Evolutionary conservation across 2,113 vertebrate species (phyloP), one percentile per base, ranked within the genome.

Genomic region (Heloderma charlesbogerti): DNA sequence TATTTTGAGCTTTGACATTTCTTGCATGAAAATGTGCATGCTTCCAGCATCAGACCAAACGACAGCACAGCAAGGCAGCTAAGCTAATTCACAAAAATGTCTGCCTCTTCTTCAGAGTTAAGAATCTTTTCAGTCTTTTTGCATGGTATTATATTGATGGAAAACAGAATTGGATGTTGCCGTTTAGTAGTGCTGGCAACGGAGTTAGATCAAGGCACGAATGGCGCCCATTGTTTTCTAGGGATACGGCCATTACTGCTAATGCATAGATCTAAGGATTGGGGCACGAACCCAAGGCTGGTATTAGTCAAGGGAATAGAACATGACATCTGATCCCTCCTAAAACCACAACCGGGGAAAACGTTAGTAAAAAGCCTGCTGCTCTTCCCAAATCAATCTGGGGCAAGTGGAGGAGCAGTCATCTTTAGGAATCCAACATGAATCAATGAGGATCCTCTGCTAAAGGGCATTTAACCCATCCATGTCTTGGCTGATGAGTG

Each of bases 1-100:
- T 93, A 34, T 89, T 94, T 94, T 93, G 54, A 90, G 51, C 25
- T 37, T 87, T 89, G 75, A 77, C 90, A 89, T 95, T 78, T 91
- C 57, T 91, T 78, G 86, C 45, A 3, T 37, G 51, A 93, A 93
- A 7, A 84, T 89, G 16, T 43, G 40, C 16, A 48, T 48, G 25
- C 40, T 45, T 40, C 1, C 29, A 88, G 74, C 37, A 88, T 84
- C 63, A 92, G 87, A 91, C 1, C 6, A 91, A 18, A 10, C 91
- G 66, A 87, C 1, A 69, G 57, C 87, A 80, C 63, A 92, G 60
- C 74, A 92, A 29, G 8, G 40, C 79, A 18, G 60, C 29, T 84
- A 85, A 88, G 63, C 60, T 15, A 78, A 29, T 79, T 57, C 51
- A 69, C 31, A 40, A 82, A 48, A 88, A 67, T 40, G 15, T n/a